Evolutionary conservation across 2,113 vertebrate species (phyloP).

Genomic region (Cisticola juncidis): DNA sequence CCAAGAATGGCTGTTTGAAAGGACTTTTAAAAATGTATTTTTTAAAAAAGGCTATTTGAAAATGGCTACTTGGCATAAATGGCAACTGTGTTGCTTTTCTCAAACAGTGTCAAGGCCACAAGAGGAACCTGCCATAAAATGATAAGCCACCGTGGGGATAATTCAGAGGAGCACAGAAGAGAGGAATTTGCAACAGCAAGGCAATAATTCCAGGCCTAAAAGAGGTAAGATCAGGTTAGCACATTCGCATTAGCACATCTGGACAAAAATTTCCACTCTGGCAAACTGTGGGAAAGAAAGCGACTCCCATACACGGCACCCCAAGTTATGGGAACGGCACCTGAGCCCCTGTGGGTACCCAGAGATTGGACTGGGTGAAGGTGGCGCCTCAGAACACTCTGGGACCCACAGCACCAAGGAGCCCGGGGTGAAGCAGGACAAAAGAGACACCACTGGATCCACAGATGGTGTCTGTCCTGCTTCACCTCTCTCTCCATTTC

Average conservation of each 20-base stretch:
- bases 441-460: rapidly evolving
- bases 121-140: background rate
- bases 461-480: too few species aligned
- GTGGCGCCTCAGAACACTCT: too few species aligned
- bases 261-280: background rate
- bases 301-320: background rate
- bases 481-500: background rate
- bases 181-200: background rate
- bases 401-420: background rate
- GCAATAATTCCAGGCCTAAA: background rate
- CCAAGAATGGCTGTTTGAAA: background rate
- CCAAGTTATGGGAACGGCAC: background rate
- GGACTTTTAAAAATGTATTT: background rate
- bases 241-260: background rate
- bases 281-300: background rate
- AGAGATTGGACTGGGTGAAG: background rate
- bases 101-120: background rate
- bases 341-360: background rate
- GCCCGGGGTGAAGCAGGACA: background rate
- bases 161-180: background rate
- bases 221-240: rapidly evolving
- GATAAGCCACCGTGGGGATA: background rate
- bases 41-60: too few species aligned
- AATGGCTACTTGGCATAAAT: too few species aligned
- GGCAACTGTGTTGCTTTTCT: background rate